Evolutionary conservation across 1,140 invertebrate genomes (phyloP).

Genomic region (Leucophenga varia): DNA sequence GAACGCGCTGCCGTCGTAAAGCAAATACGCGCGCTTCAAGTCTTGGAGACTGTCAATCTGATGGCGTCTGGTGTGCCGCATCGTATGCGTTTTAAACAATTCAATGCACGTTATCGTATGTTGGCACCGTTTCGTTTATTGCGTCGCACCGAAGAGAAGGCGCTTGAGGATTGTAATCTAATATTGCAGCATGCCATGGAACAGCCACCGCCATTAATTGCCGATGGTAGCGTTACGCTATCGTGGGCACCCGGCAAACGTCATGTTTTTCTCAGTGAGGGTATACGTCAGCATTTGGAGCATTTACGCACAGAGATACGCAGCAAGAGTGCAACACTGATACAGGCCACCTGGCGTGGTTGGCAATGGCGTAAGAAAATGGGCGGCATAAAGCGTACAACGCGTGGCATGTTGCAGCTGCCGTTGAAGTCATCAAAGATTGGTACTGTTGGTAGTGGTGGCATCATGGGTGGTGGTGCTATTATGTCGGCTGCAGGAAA

Average conservation of each 20-base stretch:
- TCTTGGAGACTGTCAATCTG: constrained; percentile 91
- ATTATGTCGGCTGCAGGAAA: no score
- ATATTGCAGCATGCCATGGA: constrained; percentile 68
- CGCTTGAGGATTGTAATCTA: constrained; percentile 75
- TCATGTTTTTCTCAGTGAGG: constrained; percentile 92
- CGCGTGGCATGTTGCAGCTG: constrained; percentile 19
- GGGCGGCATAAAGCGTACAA: constrained; percentile 60
- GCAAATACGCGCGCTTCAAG: constrained; percentile 85
- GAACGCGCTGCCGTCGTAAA: constrained; percentile 77
- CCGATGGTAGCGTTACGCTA: constrained; percentile 50
- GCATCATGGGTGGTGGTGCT: constrained; percentile 14
- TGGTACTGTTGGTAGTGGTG: constrained; percentile 33
- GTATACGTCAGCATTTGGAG: constrained; percentile 86
- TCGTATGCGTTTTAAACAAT: constrained; percentile 93
- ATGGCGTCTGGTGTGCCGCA: constrained; percentile 94
- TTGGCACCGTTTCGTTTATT: constrained; percentile 76
- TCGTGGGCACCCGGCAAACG: constrained; percentile 82
- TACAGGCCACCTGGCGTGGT: constrained; percentile 82
- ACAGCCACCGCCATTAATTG: constrained; percentile 56
- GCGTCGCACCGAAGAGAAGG: constrained; percentile 76
- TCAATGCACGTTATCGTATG: constrained; percentile 81
- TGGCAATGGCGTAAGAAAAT: constrained; percentile 72
- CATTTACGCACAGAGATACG: constrained; percentile 74
- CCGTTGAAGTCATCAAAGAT: constrained; percentile 10
- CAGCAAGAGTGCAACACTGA: constrained; percentile 72